phyloP scores from a whole-genome alignment of 2,797 vertebrate species.

The Microctenopoma lineatum region DNA sequence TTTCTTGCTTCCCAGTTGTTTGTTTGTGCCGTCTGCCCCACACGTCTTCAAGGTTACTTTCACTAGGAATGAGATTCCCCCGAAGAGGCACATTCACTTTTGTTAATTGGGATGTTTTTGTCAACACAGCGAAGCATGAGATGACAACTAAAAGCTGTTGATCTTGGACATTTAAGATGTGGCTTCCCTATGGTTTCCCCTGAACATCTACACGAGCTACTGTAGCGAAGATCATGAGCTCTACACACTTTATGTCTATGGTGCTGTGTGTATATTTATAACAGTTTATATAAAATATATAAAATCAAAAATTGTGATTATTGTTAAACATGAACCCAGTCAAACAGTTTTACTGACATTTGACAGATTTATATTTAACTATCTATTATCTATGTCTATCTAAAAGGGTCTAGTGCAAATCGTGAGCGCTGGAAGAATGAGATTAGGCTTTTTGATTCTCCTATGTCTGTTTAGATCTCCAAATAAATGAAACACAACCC shows the following conservation, averaged over 20 bases:
- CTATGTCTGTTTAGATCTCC: no score
- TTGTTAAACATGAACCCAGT: no score
- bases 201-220: no score
- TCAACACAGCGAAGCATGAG: neutral
- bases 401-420: neutral
- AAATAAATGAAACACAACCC: neutral
- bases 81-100: neutral
- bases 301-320: no score
- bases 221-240: no score
- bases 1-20: conserved; percentile 6
- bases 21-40: neutral
- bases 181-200: no score
- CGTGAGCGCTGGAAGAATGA: neutral
- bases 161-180: neutral
- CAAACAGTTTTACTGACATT: neutral
- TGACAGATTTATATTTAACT: neutral
- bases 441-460: no score
- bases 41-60: conserved; percentile 16
- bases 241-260: no score
- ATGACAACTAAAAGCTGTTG: neutral
- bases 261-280: no score
- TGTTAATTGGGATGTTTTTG: conserved; percentile 26
- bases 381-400: no score
- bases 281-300: no score
- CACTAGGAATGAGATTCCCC: conserved; percentile 14